Evolutionary conservation across 2,113 vertebrate genomes (phyloP), one percentile per base, ranked within the genome.

Genomic region (Neolamprologus devosi): DNA sequence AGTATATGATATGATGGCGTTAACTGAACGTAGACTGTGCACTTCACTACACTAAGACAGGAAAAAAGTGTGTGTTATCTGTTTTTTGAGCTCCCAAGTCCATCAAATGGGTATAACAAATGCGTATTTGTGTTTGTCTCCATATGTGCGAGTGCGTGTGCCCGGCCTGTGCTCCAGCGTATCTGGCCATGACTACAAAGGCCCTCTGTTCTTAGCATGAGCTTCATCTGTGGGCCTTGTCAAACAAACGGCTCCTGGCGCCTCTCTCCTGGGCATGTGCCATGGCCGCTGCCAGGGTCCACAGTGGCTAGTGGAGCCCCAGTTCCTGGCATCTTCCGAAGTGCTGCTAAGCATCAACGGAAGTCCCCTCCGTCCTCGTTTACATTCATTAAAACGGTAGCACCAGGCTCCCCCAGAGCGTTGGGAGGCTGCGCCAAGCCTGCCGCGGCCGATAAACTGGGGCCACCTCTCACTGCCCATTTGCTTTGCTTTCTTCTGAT

Each of bases 331-430:
- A 94, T 90, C 91, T 93, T 92, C 82, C 51, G 21, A 84, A 92
- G 68, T 80, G 33, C 89, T 57, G 87, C 91, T 93, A 87, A 93
- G 88, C 90, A 85, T 88, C 82, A 86, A 91, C 89, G 89, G 87
- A 94, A 94, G 93, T 90, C 94, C 94, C 92, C 90, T 91, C 94
- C 82, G 92, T 95, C 92, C 93, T 93, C 91, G 91, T 96, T 96
- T 95, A 94, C 96, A 96, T 95, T 95, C 93, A 96, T 96, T 96
- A 95, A 93, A 95, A 93, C 87, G 86, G 91, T 92, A 85, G 91
- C 81, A 84, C 85, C 85, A 89, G 93, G 85, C 91, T 94, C 92
- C 92, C 93, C 93, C 87, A 60, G 91, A 93, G 94, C 92, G 83
- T 58, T 85, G 90, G 88, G 84, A 91, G 84, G 90, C 87, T 9